Percentiles rank a stretch among this genome's conserved stretches.
These are phyloP conservation scores for Microcebus tavaratra DNA, from an alignment of 2,113 vertebrate species.

Conservation along the genomic window DNA sequence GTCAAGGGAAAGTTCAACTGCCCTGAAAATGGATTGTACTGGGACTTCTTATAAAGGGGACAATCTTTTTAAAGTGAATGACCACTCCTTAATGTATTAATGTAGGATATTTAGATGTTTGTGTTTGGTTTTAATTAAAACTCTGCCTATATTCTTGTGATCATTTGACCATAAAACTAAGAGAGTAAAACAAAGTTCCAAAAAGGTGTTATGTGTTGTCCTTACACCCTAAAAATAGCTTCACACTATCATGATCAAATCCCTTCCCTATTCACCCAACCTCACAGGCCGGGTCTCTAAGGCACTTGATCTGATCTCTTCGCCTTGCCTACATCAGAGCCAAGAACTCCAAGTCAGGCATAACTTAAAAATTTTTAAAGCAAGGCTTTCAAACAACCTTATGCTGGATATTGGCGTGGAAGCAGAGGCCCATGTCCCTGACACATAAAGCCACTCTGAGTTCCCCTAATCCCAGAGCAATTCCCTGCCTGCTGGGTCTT, in stretches of 20 bases:
- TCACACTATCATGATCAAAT: not conserved
- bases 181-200: conserved; percentile 1
- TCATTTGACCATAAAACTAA: not conserved
- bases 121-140: not conserved
- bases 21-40: not conserved
- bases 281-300: not conserved
- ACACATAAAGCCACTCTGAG: conserved; percentile 13
- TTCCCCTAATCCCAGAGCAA: conserved; percentile 58
- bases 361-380: conserved; percentile 22
- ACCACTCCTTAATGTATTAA: not conserved
- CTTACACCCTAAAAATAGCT: not conserved
- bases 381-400: conserved; percentile 26
- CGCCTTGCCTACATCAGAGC: not conserved
- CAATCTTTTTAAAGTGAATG: not conserved
- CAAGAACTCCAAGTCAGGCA: not conserved
- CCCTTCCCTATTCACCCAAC: not conserved
- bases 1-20: conserved; percentile 5
- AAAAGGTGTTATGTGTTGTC: not conserved
- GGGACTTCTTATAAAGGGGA: conserved; percentile 1
- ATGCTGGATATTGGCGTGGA: not conserved
- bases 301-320: not conserved
- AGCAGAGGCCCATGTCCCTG: not conserved
- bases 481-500: conserved; percentile 48
- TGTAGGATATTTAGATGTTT: not conserved
- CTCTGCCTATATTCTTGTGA: not conserved